Evolutionary conservation across 2,797 vertebrate species (phyloP).

Genomic region (Arctocebus calabarensis): DNA sequence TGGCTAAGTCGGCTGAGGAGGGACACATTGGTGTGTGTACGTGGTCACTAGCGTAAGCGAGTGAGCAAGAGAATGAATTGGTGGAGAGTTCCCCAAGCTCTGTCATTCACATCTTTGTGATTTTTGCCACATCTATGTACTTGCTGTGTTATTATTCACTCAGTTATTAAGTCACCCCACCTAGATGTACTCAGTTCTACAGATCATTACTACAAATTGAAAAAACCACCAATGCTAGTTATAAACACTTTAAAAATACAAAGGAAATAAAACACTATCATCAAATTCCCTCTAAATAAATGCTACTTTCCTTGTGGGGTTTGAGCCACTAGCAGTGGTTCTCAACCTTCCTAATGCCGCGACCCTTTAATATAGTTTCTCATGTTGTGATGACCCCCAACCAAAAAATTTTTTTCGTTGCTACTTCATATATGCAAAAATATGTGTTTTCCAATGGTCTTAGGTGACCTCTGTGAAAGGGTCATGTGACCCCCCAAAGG

Average conservation of each 20-base stretch:
- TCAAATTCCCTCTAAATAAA: not conserved
- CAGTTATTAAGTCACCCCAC: not conserved
- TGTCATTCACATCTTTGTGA: not conserved
- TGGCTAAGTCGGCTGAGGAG: not conserved
- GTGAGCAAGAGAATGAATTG: not conserved
- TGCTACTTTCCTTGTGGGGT: accelerated
- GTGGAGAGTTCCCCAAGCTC: not conserved
- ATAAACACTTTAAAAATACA: not conserved
- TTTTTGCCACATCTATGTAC: not conserved
- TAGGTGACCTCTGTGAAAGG: too few relatives aligned
- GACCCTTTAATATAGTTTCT: too few relatives aligned
- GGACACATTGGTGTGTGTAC: not conserved
- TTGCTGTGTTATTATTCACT: not conserved
- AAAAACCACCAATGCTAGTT: not conserved
- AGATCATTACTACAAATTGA: not conserved
- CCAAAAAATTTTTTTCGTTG: too few relatives aligned
- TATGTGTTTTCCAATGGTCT: too few relatives aligned
- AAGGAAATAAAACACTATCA: not conserved
- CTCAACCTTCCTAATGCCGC: too few relatives aligned
- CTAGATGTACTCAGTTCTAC: not conserved
- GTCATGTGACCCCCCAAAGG: too few relatives aligned
- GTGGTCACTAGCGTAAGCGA: not conserved
- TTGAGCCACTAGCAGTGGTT: not conserved
- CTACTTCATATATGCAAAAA: too few relatives aligned
- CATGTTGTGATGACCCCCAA: too few relatives aligned